Conservation (phyloP, 2,113 vertebrate species). For the Sardina pilchardus region DNA sequence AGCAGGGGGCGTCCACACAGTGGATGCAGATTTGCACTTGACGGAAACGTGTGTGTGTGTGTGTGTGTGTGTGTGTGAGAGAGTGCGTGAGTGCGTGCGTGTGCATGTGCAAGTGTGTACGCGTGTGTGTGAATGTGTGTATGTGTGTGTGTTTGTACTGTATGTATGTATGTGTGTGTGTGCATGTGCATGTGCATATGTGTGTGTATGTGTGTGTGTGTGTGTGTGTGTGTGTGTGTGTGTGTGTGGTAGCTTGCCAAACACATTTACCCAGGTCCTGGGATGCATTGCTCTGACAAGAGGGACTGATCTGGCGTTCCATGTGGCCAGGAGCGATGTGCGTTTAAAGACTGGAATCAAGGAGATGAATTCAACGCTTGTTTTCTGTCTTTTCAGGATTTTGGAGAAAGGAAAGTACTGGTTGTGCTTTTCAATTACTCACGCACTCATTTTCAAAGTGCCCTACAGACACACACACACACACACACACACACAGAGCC, state of each 20-base stretch:
- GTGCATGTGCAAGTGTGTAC: neutral
- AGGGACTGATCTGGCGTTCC: neutral
- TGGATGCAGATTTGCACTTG: no score
- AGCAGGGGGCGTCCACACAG: no score
- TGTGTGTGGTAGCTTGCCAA: neutral
- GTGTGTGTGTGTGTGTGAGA: no score
- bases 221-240: neutral
- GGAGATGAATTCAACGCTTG: neutral
- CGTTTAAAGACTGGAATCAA: neutral
- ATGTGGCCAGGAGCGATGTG: neutral
- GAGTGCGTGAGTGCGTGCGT: no score
- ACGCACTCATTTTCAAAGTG: neutral
- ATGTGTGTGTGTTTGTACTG: no score
- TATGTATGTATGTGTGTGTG: neutral
- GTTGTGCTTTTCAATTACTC: neutral
- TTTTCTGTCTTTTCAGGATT: neutral
- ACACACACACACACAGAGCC: constrained; percentile 14
- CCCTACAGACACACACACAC: neutral
- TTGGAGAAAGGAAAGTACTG: neutral
- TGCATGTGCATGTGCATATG: neutral
- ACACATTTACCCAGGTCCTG: neutral
- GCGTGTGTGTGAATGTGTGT: neutral
- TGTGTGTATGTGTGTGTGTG: neutral
- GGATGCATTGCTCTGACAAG: neutral
- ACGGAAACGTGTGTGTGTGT: neutral